phyloP scores from a whole-genome alignment of 2,113 vertebrate genomes.

The Alouatta palliata region DNA sequence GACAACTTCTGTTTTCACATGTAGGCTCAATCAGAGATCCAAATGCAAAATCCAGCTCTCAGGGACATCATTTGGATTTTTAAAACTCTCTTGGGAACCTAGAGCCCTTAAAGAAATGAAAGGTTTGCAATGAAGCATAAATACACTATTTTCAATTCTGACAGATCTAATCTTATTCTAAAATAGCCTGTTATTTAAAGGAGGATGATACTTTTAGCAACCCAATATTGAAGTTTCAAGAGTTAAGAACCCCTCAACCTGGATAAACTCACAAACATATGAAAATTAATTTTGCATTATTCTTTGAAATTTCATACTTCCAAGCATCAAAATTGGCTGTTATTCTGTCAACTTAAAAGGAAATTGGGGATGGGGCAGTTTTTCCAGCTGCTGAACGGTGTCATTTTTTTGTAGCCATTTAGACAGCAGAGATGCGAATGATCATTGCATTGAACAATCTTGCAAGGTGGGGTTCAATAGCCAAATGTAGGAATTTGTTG shows the following conservation, averaged over 20 bases:
- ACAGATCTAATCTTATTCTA: constrained; percentile 58
- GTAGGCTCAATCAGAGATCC: constrained; percentile 35
- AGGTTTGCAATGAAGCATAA: constrained; percentile 52
- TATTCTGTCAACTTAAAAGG: constrained; percentile 13
- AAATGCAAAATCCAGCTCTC: constrained; percentile 45
- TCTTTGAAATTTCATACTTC: constrained; percentile 45
- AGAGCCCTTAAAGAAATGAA: constrained; percentile 58
- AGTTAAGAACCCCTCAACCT: constrained; percentile 41
- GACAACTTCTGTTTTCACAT: background rate
- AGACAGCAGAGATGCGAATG: background rate
- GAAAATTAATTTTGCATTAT: constrained; percentile 68
- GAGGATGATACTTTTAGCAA: constrained; percentile 57
- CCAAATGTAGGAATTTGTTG: background rate
- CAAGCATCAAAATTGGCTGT: constrained; percentile 21
- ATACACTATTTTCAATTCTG: constrained; percentile 54
- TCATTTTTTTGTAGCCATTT: background rate
- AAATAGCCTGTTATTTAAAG: constrained; percentile 45
- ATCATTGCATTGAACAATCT: background rate
- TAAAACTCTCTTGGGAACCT: constrained; percentile 25
- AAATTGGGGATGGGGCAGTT: background rate
- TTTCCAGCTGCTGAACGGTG: constrained; percentile 15
- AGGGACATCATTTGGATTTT: constrained; percentile 27
- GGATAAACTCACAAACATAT: constrained; percentile 58
- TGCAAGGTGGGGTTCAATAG: background rate
- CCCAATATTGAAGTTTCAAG: constrained; percentile 60